These are phyloP conservation scores for Lithophane leautieri DNA, from an alignment of 2,888 invertebrate species.

Conservation along the genomic window DNA sequence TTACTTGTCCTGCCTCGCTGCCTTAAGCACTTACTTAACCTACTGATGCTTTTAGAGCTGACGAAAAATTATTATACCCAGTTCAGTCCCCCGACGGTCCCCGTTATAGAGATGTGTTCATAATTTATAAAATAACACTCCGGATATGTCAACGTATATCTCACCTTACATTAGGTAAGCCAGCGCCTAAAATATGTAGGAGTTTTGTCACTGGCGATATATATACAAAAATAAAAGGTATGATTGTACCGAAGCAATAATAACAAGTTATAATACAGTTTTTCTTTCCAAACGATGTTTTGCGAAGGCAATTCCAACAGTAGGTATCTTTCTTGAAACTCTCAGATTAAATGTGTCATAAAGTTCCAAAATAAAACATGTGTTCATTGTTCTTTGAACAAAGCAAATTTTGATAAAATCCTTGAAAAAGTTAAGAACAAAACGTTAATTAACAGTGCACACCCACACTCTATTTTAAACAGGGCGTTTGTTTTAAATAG, in stretches of 20 bases:
- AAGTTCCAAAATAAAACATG: conserved; percentile 13
- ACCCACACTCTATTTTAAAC: conserved; percentile 1
- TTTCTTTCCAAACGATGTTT: neutral
- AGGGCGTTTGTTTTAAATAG: conserved; percentile 16
- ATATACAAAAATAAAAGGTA: conserved; percentile 14
- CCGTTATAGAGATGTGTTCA: conserved; percentile 27
- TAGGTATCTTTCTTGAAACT: neutral
- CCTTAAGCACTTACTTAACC: conserved; percentile 67
- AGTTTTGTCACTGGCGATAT: conserved; percentile 9
- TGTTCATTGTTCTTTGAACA: conserved; percentile 4
- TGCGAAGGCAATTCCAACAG: no score
- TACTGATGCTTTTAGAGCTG: conserved; percentile 62
- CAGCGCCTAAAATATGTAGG: conserved; percentile 16
- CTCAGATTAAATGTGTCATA: conserved; percentile 5
- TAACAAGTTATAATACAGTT: neutral
- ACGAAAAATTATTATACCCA: conserved; percentile 61
- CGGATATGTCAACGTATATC: conserved; percentile 22
- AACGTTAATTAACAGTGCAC: conserved; percentile 15
- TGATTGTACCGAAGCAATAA: neutral
- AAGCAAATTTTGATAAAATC: neutral
- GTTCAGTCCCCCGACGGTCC: conserved; percentile 32
- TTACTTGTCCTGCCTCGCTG: conserved; percentile 69
- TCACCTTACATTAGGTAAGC: conserved; percentile 7
- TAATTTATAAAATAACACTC: conserved; percentile 42
- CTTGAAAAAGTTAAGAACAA: conserved; percentile 7